These are phyloP conservation scores for Spilarctia lutea DNA, from an alignment of 2,888 invertebrate species.

Conservation along the genomic window DNA sequence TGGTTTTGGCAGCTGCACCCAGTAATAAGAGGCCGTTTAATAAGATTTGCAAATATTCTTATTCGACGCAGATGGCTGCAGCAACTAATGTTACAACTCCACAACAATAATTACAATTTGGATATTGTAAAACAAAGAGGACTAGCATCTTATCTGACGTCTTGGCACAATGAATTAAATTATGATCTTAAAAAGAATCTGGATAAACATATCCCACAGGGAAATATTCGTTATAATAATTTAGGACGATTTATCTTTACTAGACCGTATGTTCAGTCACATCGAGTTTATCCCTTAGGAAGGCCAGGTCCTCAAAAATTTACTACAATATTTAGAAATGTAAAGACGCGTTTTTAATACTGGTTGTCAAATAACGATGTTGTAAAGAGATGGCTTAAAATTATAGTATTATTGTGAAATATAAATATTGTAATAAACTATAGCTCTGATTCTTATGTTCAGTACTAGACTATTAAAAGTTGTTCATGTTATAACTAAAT, in stretches of 20 bases:
- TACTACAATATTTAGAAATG: not conserved
- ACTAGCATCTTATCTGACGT: constrained; percentile 18
- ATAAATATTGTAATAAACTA: not conserved
- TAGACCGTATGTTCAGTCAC: not conserved
- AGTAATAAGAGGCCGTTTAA: constrained; percentile 2
- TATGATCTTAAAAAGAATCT: not conserved
- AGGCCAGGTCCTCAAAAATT: not conserved
- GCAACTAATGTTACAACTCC: constrained; percentile 28
- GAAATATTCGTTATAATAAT: not conserved
- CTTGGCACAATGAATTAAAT: constrained; percentile 17
- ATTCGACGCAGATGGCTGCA: constrained; percentile 42
- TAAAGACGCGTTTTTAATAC: not conserved
- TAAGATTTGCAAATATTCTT: constrained; percentile 27
- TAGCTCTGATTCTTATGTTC: not conserved
- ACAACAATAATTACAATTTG: constrained; percentile 25
- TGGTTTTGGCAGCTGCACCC: constrained; percentile 7
- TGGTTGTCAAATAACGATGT: not conserved
- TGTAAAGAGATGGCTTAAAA: not conserved
- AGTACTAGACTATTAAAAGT: no score
- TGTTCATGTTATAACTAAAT: no score
- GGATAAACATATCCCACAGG: not conserved
- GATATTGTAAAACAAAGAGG: constrained; percentile 22
- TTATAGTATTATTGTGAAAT: not conserved
- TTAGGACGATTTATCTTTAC: not conserved
- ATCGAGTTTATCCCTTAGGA: not conserved